Evolutionary conservation across 2,888 invertebrate species (phyloP), one percentile per base, ranked within the genome.

Genomic region (Falcaria lacertinaria): DNA sequence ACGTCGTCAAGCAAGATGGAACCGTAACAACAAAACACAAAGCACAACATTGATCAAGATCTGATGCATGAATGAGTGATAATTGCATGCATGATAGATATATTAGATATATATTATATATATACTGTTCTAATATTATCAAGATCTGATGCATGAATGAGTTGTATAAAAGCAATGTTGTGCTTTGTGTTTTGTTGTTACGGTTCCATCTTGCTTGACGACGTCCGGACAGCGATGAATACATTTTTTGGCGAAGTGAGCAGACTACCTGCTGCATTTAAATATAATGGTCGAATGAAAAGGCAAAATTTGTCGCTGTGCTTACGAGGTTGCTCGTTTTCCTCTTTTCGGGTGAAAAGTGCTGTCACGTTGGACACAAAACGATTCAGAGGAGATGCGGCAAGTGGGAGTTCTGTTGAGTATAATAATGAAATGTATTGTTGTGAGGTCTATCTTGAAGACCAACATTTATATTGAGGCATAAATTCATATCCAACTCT

Each of bases 251-350:
- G 69, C 64, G 56, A 71, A 74, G 68, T 69, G 69, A 67, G 69
- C 56, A 63, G 58, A 65, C 69, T 69, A 71, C 69, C 67, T 47
- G 62, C 68, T 74, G 73, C 70, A 75, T 83, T 84, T 77, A 74
- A 83, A 80, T 74, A 69, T 79, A 78, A 81, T 74, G 73, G 68
- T 63, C 69, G 69, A 74, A 71, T 74, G 70, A 73, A 76, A 78
- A 71, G 68, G 64, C 66, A 60, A 69, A 76, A 80, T 80, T 82
- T 76, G 75, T 76, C 69, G 65, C 54, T 50, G 54, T 57, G 63
- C 62, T 71, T 68, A 61, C 54, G 58, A 53, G 61, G 56, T 62
- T 66, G 47, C 53, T 51, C 44, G 50, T 56, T 52, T 59, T 52
- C 53, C 47, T 45, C 44, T 47, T 66, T 68, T 61, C 47, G 54